Evolutionary conservation across 2,888 invertebrate genomes (phyloP).

Genomic region (Mantis religiosa): DNA sequence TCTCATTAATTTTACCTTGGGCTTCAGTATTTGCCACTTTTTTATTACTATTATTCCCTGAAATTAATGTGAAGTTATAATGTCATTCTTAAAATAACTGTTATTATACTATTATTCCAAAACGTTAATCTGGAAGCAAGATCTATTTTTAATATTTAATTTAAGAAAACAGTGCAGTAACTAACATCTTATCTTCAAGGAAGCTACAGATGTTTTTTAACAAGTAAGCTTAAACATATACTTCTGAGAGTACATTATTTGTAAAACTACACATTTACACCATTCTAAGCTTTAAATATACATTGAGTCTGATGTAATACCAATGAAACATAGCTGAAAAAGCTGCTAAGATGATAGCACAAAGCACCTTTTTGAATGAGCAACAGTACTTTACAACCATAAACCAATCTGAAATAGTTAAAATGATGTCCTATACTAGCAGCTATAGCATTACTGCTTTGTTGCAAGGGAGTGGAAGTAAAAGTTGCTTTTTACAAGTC

Average conservation of each 20-base stretch:
- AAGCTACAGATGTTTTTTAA: background rate
- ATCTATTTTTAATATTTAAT: background rate
- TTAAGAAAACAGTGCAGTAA: background rate
- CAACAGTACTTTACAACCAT: background rate
- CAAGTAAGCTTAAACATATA: background rate
- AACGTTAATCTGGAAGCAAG: background rate
- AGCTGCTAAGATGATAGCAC: background rate
- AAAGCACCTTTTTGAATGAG: constrained; percentile 9
- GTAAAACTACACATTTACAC: background rate
- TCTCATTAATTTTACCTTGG: background rate
- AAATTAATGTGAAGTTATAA: background rate
- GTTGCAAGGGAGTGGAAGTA: background rate
- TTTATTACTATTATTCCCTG: background rate
- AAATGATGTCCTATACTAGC: background rate
- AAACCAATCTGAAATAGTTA: background rate
- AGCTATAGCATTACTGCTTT: background rate
- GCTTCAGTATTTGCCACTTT: background rate
- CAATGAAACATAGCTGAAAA: background rate
- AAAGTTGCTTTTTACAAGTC: background rate
- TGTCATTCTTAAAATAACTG: background rate
- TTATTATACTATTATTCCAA: background rate
- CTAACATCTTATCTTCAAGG: background rate
- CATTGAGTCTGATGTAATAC: background rate
- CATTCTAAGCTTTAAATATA: background rate
- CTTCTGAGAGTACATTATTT: background rate